These are phyloP conservation scores for Lytechinus pictus DNA, from an alignment of 35 echinoderm and acorn worm species.

Conservation along the genomic window DNA sequence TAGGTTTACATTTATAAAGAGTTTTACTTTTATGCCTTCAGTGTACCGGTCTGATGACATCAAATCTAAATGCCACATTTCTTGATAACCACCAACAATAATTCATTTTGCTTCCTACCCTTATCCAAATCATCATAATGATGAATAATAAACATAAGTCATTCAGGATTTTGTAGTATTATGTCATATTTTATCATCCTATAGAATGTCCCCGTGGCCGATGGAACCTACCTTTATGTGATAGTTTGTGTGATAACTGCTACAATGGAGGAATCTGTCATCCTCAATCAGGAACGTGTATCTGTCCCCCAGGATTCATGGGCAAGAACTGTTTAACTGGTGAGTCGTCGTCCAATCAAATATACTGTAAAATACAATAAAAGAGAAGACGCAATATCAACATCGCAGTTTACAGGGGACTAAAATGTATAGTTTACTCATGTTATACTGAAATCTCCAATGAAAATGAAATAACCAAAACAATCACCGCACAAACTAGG, in stretches of 20 bases:
- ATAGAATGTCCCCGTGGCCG: constrained; percentile 26
- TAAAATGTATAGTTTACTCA: too few relatives aligned
- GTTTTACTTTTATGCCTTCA: too few relatives aligned
- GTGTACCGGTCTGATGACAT: too few relatives aligned
- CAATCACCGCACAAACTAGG: too few relatives aligned
- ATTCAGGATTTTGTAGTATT: not conserved
- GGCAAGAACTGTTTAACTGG: constrained; percentile 64
- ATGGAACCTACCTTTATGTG: constrained; percentile 57
- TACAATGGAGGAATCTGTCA: constrained; percentile 84
- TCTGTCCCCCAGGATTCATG: constrained; percentile 75
- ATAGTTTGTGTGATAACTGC: constrained; percentile 67
- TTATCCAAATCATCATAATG: not conserved
- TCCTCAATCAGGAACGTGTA: constrained; percentile 67
- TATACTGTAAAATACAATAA: not conserved
- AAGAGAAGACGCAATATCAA: too few relatives aligned
- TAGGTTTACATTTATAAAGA: too few relatives aligned
- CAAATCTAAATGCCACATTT: too few relatives aligned
- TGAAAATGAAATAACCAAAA: too few relatives aligned
- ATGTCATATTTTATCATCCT: not conserved
- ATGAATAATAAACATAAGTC: not conserved
- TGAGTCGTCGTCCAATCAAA: not conserved
- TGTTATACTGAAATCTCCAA: too few relatives aligned
- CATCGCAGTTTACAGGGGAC: too few relatives aligned
- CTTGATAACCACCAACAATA: too few relatives aligned
- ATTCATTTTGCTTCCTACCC: too few relatives aligned